phyloP scores from a whole-genome alignment of 2,113 vertebrate species.

The Chamaea fasciata region DNA sequence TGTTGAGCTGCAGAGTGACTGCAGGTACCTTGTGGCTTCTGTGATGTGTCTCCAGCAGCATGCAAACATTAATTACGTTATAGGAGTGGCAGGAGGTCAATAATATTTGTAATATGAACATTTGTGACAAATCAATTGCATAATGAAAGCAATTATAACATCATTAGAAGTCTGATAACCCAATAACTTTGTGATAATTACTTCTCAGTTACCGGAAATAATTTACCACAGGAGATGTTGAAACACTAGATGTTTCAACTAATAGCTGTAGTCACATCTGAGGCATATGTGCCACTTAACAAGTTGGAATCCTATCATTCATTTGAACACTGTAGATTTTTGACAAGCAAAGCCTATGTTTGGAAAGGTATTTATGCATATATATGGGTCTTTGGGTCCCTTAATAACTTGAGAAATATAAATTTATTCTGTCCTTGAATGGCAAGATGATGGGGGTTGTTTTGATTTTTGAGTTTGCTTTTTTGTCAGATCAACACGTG shows the following conservation, averaged over 20 bases:
- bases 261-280: not conserved
- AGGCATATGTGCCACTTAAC: not conserved
- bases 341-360: not conserved
- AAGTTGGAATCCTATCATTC: not conserved
- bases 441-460: not conserved
- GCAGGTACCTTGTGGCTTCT: not conserved
- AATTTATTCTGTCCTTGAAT: not conserved
- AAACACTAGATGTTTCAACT: not conserved
- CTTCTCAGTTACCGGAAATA: not conserved
- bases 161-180: slow-evolving; percentile 34
- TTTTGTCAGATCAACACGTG: not conserved
- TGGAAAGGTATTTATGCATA: not conserved
- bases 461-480: not conserved
- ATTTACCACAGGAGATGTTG: not conserved
- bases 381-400: not conserved
- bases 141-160: slow-evolving; percentile 19
- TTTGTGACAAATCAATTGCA: slow-evolving; percentile 29
- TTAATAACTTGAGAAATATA: not conserved
- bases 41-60: not conserved
- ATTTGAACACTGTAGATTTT: not conserved
- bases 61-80: not conserved
- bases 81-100: not conserved
- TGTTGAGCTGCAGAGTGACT: not conserved
- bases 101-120: slow-evolving; percentile 2
- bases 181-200: slow-evolving; percentile 30